Evolutionary conservation across 1,140 invertebrate genomes (phyloP), one percentile per base, ranked within the genome.

Genomic region (Polypedilum pembai): DNA sequence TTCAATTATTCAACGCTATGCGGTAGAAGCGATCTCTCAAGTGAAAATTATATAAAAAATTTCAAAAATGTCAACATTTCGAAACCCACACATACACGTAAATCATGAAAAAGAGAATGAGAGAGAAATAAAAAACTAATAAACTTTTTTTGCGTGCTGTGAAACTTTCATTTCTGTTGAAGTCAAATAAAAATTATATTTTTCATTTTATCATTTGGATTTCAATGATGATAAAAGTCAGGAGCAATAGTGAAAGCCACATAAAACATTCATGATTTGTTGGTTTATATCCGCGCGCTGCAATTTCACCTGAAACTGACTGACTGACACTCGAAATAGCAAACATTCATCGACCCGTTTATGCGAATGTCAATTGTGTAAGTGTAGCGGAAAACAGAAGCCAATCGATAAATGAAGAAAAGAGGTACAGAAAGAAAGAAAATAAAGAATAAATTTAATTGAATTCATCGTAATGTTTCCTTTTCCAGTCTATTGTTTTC

Each of bases 71-170:
- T 56, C n/a, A 15, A 56, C 45, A 56, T 12, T 12, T 56, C 45
- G 45, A 56, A n/a, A n/a, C n/a, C n/a, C 45, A 56, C 10, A 56
- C 12, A 56, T 56, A 56, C 45, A n/a, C 45, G 45, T 56, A 12
- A 56, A 3, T 33, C 24, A 33, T 33, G 24, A 3, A 33, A 33
- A 56, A 8, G 45, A 56, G 5, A 33, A 33, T 3, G 4, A 12
- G 45, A 56, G 12, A 56, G 45, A 56, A 56, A 33, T 4, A 45
- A 45, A 56, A 56, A 56, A n/a, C 45, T 56, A 56, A 56, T 56
- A 56, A 56, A 56, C 45, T 56, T 56, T 56, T 56, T 56, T 56
- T n/a, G 45, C 45, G 45, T 56, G 45, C 45, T 56, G 45, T n/a
- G 45, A 33, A 33, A 33, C 24, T 33, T 33, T 33, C 24, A 33